A percentile compares a stretch with the other conserved stretches of the same genome.
Evolutionary conservation across 2,113 vertebrate species (phyloP).

Genomic region (rat (Rattus norvegicus)): GRCr8 NC_086019.1:54811501-54812000

Average conservation of each 20-base stretch:
- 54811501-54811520: too few relatives aligned
- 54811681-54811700: too few relatives aligned
- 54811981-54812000: not conserved
- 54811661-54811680: too few relatives aligned
- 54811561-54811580: not conserved
- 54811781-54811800: not conserved
- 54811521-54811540: not conserved
- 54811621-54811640: too few relatives aligned
- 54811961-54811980: not conserved
- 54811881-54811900: not conserved
- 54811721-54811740: too few relatives aligned
- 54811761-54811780: too few relatives aligned
- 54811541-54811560: not conserved
- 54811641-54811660: too few relatives aligned
- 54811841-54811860: not conserved
- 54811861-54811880: not conserved
- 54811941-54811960: not conserved
- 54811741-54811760: not conserved
- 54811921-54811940: not conserved
- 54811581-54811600: too few relatives aligned
- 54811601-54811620: too few relatives aligned
- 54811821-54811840: not conserved
- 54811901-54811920: not conserved
- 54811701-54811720: too few relatives aligned
- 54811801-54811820: rapidly evolving